Evolutionary conservation across 2,888 invertebrate species (phyloP).

Genomic region (Mythimna loreyi): DNA sequence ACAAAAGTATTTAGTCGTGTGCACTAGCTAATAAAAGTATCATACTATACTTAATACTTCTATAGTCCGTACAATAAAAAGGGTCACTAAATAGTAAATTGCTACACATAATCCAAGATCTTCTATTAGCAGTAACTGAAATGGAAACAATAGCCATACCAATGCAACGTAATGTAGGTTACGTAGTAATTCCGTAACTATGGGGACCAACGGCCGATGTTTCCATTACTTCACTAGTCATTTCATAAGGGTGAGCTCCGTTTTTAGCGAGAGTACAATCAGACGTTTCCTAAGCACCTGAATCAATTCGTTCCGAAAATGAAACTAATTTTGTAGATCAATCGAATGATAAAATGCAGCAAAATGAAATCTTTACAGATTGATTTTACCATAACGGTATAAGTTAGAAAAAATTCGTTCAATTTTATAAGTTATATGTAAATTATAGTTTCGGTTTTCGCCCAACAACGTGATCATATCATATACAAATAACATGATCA

Average conservation of each 20-base stretch:
- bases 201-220: slow-evolving; percentile 40
- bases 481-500: too few species aligned
- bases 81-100: neutral
- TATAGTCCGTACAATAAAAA: neutral
- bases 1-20: neutral
- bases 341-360: neutral
- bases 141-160: slow-evolving; percentile 64
- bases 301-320: slow-evolving; percentile 20
- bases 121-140: slow-evolving; percentile 53
- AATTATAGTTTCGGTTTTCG: slow-evolving; percentile 14
- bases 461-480: slow-evolving; percentile 38
- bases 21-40: neutral
- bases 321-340: neutral
- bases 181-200: slow-evolving; percentile 65
- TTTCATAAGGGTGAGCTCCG: slow-evolving; percentile 50
- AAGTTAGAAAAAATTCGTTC: neutral
- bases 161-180: slow-evolving; percentile 57
- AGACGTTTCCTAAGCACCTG: slow-evolving; percentile 36
- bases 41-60: neutral
- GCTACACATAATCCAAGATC: slow-evolving; percentile 27
- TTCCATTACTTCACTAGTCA: slow-evolving; percentile 61
- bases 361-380: slow-evolving; percentile 3
- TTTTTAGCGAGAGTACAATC: slow-evolving; percentile 24
- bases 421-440: neutral
- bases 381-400: neutral